These are phyloP conservation scores for Ranitomeya variabilis DNA, from an alignment of 2,113 vertebrate species.

Conservation along the genomic window DNA sequence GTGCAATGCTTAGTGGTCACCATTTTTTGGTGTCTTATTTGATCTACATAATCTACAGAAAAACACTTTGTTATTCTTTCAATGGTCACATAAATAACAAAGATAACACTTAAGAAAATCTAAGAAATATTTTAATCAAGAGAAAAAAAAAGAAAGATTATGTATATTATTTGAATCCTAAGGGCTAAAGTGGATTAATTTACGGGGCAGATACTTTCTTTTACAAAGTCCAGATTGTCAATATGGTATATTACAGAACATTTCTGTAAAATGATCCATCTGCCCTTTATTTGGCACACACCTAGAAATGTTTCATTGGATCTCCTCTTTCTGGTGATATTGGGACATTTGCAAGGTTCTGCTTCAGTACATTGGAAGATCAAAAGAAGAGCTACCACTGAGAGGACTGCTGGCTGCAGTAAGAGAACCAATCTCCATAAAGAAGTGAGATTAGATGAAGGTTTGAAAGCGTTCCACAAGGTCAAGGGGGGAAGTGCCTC, in stretches of 20 bases:
- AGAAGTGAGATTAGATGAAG: constrained; percentile 58
- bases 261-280: not conserved
- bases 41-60: not conserved
- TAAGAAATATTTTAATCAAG: not conserved
- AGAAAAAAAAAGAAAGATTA: not conserved
- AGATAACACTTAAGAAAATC: not conserved
- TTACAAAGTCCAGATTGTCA: not conserved
- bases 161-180: not conserved
- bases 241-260: constrained; percentile 10
- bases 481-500: constrained; percentile 55
- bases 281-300: constrained; percentile 20
- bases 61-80: not conserved
- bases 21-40: not conserved
- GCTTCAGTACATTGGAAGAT: constrained; percentile 50
- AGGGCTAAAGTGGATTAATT: not conserved
- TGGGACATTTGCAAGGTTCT: constrained; percentile 51
- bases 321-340: constrained; percentile 33
- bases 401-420: constrained; percentile 53
- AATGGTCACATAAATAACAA: not conserved
- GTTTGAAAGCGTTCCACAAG: constrained; percentile 56
- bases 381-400: constrained; percentile 58
- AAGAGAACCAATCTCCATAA: constrained; percentile 55
- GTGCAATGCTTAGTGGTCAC: not conserved
- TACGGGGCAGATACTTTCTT: constrained; percentile 9
- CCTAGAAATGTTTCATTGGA: constrained; percentile 30